These are phyloP conservation scores for Leptestheria dahalacensis DNA, from an alignment of 1,140 invertebrate species.

Conservation along the genomic window DNA sequence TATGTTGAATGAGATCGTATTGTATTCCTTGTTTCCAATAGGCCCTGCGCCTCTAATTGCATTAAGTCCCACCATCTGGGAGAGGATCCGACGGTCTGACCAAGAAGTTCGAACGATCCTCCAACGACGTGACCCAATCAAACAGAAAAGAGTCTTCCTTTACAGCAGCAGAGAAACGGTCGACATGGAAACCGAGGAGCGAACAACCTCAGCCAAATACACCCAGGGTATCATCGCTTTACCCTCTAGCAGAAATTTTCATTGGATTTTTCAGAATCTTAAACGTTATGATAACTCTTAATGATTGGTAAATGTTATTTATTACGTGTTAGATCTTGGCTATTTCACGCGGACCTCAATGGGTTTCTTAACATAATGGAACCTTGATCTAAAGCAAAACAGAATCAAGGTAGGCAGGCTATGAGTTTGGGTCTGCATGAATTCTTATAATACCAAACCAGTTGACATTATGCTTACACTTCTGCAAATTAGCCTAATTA, in stretches of 20 bases:
- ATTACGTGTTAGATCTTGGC: background rate
- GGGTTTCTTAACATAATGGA: background rate
- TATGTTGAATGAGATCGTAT: too few species aligned
- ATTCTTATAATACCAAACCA: too few species aligned
- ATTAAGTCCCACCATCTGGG: too few species aligned
- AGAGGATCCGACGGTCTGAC: background rate
- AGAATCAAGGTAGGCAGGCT: background rate
- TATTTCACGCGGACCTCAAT: background rate
- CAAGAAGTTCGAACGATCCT: background rate
- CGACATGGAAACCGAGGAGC: background rate
- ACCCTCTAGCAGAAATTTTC: background rate
- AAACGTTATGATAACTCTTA: background rate
- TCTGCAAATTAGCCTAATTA: too few species aligned
- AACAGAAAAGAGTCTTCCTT: background rate
- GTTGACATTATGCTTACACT: too few species aligned
- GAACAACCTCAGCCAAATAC: background rate
- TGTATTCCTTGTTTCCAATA: background rate
- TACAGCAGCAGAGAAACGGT: too few species aligned
- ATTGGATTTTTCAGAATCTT: background rate
- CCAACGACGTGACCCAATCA: background rate
- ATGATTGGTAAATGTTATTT: background rate
- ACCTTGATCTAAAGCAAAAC: background rate
- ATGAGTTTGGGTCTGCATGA: background rate
- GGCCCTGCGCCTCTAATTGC: background rate
- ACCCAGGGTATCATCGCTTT: background rate